Percentiles rank a stretch among this genome's conserved stretches.
These are phyloP conservation scores for Chauna torquata DNA, from an alignment of 2,113 vertebrate species.

Conservation along the genomic window DNA sequence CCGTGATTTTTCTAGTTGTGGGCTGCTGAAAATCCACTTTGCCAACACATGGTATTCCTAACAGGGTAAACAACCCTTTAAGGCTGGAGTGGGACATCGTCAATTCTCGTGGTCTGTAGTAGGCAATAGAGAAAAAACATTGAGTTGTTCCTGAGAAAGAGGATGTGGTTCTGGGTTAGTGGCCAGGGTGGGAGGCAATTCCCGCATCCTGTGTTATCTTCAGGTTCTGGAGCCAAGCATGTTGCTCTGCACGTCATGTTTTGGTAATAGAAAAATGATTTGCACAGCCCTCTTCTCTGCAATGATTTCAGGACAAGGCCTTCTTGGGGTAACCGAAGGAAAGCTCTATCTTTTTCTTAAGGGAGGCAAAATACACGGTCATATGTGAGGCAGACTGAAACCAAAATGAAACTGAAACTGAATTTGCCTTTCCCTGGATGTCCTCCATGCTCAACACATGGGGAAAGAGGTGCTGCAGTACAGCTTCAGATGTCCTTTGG, in stretches of 20 bases:
- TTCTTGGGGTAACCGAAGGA: neutral
- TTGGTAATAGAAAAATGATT: neutral
- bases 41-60: neutral
- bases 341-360: neutral
- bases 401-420: neutral
- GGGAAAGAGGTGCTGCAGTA: neutral
- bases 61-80: neutral
- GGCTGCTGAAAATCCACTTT: neutral
- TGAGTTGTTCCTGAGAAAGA: neutral
- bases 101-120: neutral
- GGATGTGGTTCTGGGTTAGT: slow-evolving; percentile 57
- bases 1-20: neutral
- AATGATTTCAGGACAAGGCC: neutral
- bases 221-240: neutral
- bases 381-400: neutral
- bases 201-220: slow-evolving; percentile 27
- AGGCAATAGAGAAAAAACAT: neutral
- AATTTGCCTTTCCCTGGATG: neutral
- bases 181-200: slow-evolving; percentile 33
- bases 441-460: neutral
- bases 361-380: neutral
- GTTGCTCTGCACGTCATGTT: neutral
- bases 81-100: neutral
- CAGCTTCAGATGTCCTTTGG: neutral
- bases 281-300: neutral